phyloP scores from a whole-genome alignment of 2,113 vertebrate genomes.

The Tricholaema leucomelas region DNA sequence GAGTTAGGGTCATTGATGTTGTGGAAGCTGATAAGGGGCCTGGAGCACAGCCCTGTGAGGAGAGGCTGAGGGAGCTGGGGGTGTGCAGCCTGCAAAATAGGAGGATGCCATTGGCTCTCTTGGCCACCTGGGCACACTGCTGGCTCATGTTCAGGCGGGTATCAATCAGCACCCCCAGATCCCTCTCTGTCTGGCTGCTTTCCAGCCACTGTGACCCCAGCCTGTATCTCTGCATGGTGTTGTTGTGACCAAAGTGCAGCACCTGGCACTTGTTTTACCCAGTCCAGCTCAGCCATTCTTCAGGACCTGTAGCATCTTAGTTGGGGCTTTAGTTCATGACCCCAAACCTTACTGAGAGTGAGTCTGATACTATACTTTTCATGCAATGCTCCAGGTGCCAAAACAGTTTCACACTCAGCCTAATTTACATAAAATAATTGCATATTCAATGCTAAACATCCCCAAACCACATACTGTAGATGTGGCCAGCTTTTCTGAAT shows the following conservation, averaged over 20 bases:
- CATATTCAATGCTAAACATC: slow-evolving; percentile 25
- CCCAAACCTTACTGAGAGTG: background rate
- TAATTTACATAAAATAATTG: background rate
- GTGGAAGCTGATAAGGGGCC: too few relatives aligned
- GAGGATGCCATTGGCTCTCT: too few relatives aligned
- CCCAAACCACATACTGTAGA: background rate
- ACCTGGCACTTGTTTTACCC: background rate
- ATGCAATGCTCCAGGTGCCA: background rate
- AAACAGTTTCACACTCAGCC: background rate
- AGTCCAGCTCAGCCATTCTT: background rate
- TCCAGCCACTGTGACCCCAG: too few relatives aligned
- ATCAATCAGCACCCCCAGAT: too few relatives aligned
- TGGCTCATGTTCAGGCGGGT: too few relatives aligned
- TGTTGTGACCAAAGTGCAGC: too few relatives aligned
- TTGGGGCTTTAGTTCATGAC: background rate
- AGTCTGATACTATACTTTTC: background rate
- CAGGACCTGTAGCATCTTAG: background rate
- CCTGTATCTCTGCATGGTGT: too few relatives aligned
- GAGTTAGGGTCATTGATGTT: slow-evolving; percentile 97
- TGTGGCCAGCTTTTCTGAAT: background rate
- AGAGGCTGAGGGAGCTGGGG: too few relatives aligned
- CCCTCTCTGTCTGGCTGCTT: too few relatives aligned
- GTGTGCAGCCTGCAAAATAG: too few relatives aligned
- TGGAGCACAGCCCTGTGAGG: too few relatives aligned
- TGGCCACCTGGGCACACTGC: too few relatives aligned